Conservation (phyloP, 1,140 invertebrate genomes). For the Panagrolaimus sp. region DNA sequence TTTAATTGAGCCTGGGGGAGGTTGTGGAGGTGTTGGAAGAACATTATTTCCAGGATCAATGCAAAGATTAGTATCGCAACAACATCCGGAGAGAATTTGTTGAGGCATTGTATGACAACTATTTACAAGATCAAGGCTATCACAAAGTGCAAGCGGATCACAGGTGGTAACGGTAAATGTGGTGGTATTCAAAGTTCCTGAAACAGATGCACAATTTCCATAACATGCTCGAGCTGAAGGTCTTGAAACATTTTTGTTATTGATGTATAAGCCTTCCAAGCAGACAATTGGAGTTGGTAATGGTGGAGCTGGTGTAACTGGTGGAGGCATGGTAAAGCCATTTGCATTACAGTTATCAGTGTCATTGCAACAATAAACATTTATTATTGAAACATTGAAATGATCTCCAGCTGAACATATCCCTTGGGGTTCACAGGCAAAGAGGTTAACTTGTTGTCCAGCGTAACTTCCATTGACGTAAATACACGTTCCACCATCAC, state of each 20-base stretch:
- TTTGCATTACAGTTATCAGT: neutral
- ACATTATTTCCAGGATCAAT: neutral
- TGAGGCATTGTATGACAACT: neutral
- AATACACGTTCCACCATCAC: conserved; percentile 3
- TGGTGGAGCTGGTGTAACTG: neutral
- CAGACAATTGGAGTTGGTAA: neutral
- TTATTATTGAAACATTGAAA: no score
- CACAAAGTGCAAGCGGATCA: conserved; percentile 4
- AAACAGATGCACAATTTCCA: neutral
- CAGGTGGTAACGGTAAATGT: neutral
- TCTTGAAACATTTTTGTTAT: neutral
- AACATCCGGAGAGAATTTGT: neutral
- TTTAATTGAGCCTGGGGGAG: neutral
- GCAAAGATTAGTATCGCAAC: neutral
- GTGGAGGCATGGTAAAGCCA: neutral
- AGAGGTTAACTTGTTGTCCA: neutral
- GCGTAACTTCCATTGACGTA: neutral
- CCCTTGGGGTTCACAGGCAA: neutral
- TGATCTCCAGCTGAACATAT: neutral
- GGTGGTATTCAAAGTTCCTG: neutral
- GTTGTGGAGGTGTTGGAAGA: neutral
- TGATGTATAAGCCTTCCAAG: neutral
- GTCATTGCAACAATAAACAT: neutral
- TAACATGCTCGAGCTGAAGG: neutral
- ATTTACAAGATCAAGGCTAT: conserved; percentile 1